Percentiles rank a stretch among this genome's conserved stretches.
These are phyloP conservation scores for Emydura subglobosa DNA, from an alignment of 2,113 vertebrate genomes.

Conservation along the genomic window DNA sequence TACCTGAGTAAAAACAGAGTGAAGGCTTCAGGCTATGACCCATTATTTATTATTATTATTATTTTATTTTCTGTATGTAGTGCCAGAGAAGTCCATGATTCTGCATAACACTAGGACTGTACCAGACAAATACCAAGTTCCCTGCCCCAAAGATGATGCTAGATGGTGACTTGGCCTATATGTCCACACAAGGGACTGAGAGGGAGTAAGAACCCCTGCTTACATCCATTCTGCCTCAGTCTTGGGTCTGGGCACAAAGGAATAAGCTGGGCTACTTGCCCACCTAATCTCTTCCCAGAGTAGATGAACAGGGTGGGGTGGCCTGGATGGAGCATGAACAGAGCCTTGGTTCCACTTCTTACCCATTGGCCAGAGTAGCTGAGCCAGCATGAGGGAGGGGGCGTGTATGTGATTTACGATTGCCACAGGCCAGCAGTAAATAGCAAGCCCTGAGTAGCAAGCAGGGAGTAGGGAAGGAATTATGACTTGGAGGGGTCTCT, in stretches of 20 bases:
- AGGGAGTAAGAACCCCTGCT: background rate
- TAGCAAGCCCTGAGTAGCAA: background rate
- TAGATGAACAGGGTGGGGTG: background rate
- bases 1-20: conserved; percentile 1
- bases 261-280: background rate
- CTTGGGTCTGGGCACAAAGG: background rate
- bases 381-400: background rate
- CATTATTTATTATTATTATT: background rate
- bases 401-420: background rate
- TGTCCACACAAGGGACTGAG: background rate
- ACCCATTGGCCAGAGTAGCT: background rate
- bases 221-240: background rate
- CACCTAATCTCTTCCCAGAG: background rate
- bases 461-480: background rate
- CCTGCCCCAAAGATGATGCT: background rate
- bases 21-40: background rate
- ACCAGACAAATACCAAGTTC: background rate
- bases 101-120: background rate
- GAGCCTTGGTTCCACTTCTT: background rate
- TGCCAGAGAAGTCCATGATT: background rate
- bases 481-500: background rate
- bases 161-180: background rate
- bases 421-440: background rate
- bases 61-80: background rate
- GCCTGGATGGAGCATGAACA: background rate